Percentiles rank a stretch among this genome's conserved stretches.
phyloP scores from a whole-genome alignment of 2,113 vertebrate species.

The Copsychus sechellarum region DNA sequence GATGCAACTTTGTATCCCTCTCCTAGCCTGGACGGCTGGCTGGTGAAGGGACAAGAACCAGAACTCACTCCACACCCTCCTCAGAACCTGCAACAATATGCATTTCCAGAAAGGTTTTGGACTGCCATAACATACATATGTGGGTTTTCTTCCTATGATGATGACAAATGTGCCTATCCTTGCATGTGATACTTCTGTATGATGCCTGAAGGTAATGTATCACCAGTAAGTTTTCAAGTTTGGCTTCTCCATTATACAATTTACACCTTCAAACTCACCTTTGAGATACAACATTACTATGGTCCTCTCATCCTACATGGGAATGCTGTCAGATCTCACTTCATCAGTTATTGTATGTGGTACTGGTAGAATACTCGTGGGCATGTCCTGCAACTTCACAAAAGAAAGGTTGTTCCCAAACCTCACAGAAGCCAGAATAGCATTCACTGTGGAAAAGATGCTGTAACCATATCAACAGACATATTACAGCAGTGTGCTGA shows the following conservation, averaged over 20 bases:
- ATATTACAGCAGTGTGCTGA: background rate
- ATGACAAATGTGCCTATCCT: background rate
- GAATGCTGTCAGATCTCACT: background rate
- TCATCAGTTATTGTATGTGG: background rate
- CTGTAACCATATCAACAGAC: background rate
- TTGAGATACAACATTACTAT: background rate
- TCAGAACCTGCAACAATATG: background rate
- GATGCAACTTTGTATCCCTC: background rate
- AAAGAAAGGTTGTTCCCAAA: background rate
- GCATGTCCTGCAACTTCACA: background rate
- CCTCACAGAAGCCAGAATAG: background rate
- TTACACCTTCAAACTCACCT: background rate
- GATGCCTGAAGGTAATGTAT: background rate
- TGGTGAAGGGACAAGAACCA: background rate
- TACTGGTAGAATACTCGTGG: rapidly evolving
- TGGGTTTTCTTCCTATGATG: background rate
- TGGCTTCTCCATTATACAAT: background rate
- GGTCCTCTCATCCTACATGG: background rate
- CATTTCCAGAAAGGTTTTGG: background rate
- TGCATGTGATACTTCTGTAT: background rate
- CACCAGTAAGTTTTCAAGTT: background rate
- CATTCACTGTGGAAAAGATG: background rate
- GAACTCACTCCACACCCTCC: rapidly evolving
- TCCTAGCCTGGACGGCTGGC: background rate
- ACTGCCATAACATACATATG: rapidly evolving